Conservation (phyloP, 2,113 vertebrate species). For the Zapus hudsonius region DNA sequence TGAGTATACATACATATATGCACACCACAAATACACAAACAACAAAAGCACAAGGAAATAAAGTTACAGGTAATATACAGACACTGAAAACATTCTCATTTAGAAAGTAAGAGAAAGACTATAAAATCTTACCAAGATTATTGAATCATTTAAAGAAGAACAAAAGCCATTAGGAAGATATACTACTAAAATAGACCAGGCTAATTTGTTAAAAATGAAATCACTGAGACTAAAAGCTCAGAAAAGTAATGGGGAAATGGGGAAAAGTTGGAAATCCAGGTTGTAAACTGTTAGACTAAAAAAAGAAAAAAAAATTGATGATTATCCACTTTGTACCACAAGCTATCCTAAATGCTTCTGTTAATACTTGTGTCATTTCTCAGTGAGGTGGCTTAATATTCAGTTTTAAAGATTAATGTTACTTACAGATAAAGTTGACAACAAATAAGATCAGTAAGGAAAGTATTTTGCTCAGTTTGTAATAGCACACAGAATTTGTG, state of each 20-base stretch:
- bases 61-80: not conserved
- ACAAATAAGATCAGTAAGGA: constrained; percentile 12
- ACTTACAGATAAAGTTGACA: not conserved
- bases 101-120: not conserved
- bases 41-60: too few species aligned
- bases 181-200: not conserved
- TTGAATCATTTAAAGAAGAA: too few species aligned
- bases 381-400: constrained; percentile 18
- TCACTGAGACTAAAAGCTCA: not conserved
- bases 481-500: constrained; percentile 13
- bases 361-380: constrained; percentile 31
- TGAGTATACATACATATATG: too few species aligned
- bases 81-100: not conserved
- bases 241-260: constrained; percentile 13
- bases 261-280: constrained; percentile 36
- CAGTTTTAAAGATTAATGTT: not conserved
- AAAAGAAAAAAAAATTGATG: not conserved
- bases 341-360: not conserved
- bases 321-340: not conserved
- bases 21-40: too few species aligned
- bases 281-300: not conserved
- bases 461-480: constrained; percentile 29
- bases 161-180: not conserved
- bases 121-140: not conserved
- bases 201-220: constrained; percentile 3